A percentile compares a stretch with the other conserved stretches of the same genome.
phyloP scores from a whole-genome alignment of 2,888 invertebrate genomes.

The Fabriciana adippe region DNA sequence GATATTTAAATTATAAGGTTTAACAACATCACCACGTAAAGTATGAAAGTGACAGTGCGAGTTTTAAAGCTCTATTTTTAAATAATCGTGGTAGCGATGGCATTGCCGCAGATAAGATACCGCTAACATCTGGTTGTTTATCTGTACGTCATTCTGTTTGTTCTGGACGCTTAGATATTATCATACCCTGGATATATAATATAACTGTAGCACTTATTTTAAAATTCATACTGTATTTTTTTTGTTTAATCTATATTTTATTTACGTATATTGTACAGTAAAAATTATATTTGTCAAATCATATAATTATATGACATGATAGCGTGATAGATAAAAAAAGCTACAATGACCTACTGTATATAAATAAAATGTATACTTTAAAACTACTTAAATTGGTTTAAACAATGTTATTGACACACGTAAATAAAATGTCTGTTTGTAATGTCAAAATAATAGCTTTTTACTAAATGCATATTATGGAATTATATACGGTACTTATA shows the following conservation, averaged over 20 bases:
- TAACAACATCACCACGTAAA: not conserved
- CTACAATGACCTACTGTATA: too few relatives aligned
- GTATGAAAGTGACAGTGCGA: not conserved
- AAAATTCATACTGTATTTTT: slow-evolving; percentile 1
- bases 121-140: slow-evolving; percentile 39
- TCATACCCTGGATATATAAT: slow-evolving; percentile 8
- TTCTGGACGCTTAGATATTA: slow-evolving; percentile 28
- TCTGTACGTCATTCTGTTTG: slow-evolving; percentile 39
- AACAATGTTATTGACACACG: too few relatives aligned
- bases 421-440: too few relatives aligned
- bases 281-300: too few relatives aligned
- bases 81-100: slow-evolving; percentile 10
- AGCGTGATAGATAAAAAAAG: too few relatives aligned
- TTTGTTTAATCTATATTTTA: not conserved
- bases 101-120: slow-evolving; percentile 41
- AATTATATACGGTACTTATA: too few relatives aligned
- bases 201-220: slow-evolving; percentile 8
- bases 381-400: too few relatives aligned
- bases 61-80: slow-evolving; percentile 17
- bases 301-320: too few relatives aligned
- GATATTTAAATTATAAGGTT: not conserved
- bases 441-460: too few relatives aligned
- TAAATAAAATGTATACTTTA: too few relatives aligned
- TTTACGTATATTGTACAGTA: too few relatives aligned
- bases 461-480: too few relatives aligned